Evolutionary conservation across 2,888 invertebrate genomes (phyloP), one percentile per base, ranked within the genome.

Genomic region (Lymantria dispar): DNA sequence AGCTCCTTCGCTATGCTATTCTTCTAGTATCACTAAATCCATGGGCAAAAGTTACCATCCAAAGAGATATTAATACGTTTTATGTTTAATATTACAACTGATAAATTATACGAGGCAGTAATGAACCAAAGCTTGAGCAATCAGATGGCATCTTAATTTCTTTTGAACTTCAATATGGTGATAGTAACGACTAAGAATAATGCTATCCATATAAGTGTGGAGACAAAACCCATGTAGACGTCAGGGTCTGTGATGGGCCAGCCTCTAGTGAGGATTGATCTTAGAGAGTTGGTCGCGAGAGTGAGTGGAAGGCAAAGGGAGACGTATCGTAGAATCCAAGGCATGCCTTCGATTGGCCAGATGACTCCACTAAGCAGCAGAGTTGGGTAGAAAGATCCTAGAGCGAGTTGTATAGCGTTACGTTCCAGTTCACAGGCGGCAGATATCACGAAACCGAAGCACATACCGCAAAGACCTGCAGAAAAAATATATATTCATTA

Each of bases 281-380:
- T 92, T 46, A 98, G 91, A 0, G 98, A 95, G 40, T 97, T 96
- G n/a, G 98, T 98, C n/a, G 98, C 97, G 78, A 97, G 92, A 0
- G 98, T 98, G 47, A 98, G 87, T 0, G 98, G 98, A 46, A 98
- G 93, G 68, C 95, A 95, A 43, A 96, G 93, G 0, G 97, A 95
- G 47, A 98, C 94, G 83, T 97, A 97, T 65, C 95, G 93, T 33
- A 98, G 89, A 52, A 96, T 92, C 69, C 94, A 93, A 1, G 98
- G 98, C 97, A 98, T 98, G 56, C 98, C 98, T 82, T 98, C 98
- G 57, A 98, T 95, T 52, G 98, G 98, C 98, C 98, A 98, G 75
- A 98, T 97, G 38, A 98, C 98, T 50, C 98, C 98, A 70, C 97
- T 97, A 43, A 98, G 93, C 51, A 98, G 89, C 14, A 98, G 92